Percentiles rank a stretch among this genome's conserved stretches.
phyloP scores from a whole-genome alignment of 1,140 invertebrate genomes.

The Sycophaga agraensis region DNA sequence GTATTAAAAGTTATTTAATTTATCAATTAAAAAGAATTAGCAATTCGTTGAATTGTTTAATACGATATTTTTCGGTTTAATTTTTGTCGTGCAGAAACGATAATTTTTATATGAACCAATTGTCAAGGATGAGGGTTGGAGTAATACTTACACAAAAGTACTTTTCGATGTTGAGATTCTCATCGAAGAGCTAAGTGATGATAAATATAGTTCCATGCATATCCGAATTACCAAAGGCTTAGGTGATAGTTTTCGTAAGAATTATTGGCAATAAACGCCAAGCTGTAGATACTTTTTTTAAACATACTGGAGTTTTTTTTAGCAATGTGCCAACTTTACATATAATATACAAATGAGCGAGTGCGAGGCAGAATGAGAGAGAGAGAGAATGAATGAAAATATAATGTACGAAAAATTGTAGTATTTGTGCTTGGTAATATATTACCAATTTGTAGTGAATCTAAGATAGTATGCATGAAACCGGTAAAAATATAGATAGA shows the following conservation, averaged over 20 bases:
- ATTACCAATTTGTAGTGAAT: neutral
- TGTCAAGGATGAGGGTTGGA: no score
- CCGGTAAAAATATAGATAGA: constrained; percentile 36
- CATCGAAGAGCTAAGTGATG: constrained; percentile 36
- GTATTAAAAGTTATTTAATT: no score
- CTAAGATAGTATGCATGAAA: constrained; percentile 10
- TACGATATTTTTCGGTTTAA: constrained; percentile 20
- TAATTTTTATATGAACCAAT: no score
- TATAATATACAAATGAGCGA: neutral
- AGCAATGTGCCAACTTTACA: constrained; percentile 19
- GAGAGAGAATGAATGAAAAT: neutral
- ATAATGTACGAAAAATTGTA: neutral
- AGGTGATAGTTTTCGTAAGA: constrained; percentile 43
- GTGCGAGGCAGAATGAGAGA: constrained; percentile 11
- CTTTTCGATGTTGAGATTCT: neutral
- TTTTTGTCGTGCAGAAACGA: constrained; percentile 26
- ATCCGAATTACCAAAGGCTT: constrained; percentile 54
- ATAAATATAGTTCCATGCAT: constrained; percentile 56
- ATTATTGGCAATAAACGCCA: neutral
- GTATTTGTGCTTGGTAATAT: neutral
- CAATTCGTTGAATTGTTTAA: no score
- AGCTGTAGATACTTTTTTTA: constrained; percentile 27
- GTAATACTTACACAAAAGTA: no score
- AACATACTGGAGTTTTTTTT: constrained; percentile 12
- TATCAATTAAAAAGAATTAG: no score